Conservation (phyloP, 2,888 invertebrate genomes). For the Apodemia hepburni region DNA sequence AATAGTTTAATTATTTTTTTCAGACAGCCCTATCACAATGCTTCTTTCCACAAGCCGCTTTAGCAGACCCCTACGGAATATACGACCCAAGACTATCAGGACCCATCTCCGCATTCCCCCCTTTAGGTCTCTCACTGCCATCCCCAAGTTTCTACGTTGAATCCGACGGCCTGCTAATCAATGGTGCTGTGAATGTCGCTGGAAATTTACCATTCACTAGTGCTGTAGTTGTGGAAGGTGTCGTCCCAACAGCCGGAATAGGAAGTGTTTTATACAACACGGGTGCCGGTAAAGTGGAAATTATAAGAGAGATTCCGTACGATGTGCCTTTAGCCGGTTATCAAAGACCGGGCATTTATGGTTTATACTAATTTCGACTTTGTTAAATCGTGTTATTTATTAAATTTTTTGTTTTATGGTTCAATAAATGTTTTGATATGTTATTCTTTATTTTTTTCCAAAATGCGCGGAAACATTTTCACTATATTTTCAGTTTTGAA, state of each 20-base stretch:
- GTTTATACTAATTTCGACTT: neutral
- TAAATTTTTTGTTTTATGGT: slow-evolving; percentile 13
- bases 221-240: slow-evolving; percentile 38
- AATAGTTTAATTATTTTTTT: neutral
- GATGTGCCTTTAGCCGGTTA: neutral
- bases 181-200: slow-evolving; percentile 39
- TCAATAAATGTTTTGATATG: slow-evolving; percentile 23
- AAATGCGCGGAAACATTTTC: too few relatives aligned
- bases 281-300: slow-evolving; percentile 28
- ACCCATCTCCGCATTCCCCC: neutral
- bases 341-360: neutral
- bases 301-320: slow-evolving; percentile 25
- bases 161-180: slow-evolving; percentile 41
- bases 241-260: slow-evolving; percentile 3
- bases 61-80: neutral
- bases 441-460: neutral
- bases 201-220: slow-evolving; percentile 44
- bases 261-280: slow-evolving; percentile 26
- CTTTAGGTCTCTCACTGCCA: slow-evolving; percentile 26
- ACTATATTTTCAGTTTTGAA: too few relatives aligned
- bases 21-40: slow-evolving; percentile 3
- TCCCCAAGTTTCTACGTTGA: slow-evolving; percentile 31
- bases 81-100: neutral
- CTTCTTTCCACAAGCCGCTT: neutral
- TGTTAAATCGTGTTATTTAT: neutral